These are phyloP conservation scores for Papilio polytes DNA, from an alignment of 1,140 invertebrate genomes.

Conservation along the genomic window DNA sequence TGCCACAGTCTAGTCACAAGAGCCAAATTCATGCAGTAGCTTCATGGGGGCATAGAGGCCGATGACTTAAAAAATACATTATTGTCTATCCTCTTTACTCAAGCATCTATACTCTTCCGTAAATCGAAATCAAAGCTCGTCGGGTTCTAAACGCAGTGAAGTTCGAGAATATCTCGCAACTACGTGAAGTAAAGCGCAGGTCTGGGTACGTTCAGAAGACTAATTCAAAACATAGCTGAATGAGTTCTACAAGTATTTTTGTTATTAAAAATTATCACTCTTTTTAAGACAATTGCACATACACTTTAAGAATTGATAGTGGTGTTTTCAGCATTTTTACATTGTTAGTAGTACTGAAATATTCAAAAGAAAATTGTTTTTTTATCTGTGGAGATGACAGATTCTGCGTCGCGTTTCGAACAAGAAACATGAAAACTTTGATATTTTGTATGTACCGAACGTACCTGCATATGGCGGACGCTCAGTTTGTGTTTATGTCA, in stretches of 20 bases:
- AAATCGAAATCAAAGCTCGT: constrained; percentile 84
- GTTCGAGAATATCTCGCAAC: constrained; percentile 55
- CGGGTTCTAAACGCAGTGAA: constrained; percentile 75
- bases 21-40: constrained; percentile 65
- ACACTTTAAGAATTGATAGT: not conserved
- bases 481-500: constrained; percentile 83
- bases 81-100: constrained; percentile 63
- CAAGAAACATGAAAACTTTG: constrained; percentile 55
- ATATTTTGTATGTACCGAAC: constrained; percentile 70
- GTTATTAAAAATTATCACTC: not conserved
- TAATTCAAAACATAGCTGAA: constrained; percentile 17
- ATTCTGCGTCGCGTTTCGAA: constrained; percentile 49
- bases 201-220: constrained; percentile 64
- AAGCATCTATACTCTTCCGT: constrained; percentile 75
- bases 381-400: constrained; percentile 12
- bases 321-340: not conserved
- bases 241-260: not conserved
- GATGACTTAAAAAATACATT: constrained; percentile 80
- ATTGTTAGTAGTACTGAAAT: not conserved
- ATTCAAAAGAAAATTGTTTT: not conserved
- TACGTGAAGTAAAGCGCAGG: constrained; percentile 61
- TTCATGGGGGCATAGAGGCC: constrained; percentile 76
- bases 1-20: constrained; percentile 61
- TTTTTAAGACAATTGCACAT: not conserved
- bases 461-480: constrained; percentile 81